Conservation (phyloP, 2,888 invertebrate species). For the Alcis repandata region DNA sequence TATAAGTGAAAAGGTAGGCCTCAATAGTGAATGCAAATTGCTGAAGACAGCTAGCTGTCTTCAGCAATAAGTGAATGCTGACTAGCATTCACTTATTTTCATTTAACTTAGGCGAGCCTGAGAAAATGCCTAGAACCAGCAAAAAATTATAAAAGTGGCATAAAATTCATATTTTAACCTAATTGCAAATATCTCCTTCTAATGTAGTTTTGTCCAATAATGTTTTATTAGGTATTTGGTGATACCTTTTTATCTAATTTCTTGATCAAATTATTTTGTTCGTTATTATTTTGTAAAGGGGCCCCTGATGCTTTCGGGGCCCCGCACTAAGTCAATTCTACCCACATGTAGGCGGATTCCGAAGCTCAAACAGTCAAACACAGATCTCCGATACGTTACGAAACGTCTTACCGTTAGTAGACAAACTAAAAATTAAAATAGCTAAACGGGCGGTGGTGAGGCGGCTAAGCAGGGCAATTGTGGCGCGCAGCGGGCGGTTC, state of each 20-base stretch:
- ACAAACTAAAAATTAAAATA: constrained; percentile 87
- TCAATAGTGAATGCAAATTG: background rate
- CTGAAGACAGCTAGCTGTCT: too few relatives aligned
- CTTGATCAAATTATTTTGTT: too few relatives aligned
- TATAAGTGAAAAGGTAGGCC: constrained; percentile 10
- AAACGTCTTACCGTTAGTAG: constrained; percentile 80
- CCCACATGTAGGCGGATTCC: constrained; percentile 63
- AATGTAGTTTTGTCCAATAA: too few relatives aligned
- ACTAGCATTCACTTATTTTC: too few relatives aligned
- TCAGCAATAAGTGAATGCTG: too few relatives aligned
- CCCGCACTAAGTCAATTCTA: background rate
- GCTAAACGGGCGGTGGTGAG: constrained; percentile 82
- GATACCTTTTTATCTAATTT: too few relatives aligned
- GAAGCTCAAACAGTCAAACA: constrained; percentile 53
- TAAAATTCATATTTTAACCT: too few relatives aligned
- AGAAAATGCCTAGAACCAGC: too few relatives aligned
- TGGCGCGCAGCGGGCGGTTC: constrained; percentile 83
- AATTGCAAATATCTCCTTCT: too few relatives aligned
- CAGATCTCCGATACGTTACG: constrained; percentile 74
- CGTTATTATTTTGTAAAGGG: background rate
- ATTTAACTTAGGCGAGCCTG: too few relatives aligned
- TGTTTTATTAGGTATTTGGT: too few relatives aligned
- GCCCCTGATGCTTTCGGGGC: background rate
- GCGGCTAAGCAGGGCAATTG: constrained; percentile 85
- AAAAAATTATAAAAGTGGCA: too few relatives aligned